Conservation (phyloP, 2,113 vertebrate genomes). For the Elachura formosa region DNA sequence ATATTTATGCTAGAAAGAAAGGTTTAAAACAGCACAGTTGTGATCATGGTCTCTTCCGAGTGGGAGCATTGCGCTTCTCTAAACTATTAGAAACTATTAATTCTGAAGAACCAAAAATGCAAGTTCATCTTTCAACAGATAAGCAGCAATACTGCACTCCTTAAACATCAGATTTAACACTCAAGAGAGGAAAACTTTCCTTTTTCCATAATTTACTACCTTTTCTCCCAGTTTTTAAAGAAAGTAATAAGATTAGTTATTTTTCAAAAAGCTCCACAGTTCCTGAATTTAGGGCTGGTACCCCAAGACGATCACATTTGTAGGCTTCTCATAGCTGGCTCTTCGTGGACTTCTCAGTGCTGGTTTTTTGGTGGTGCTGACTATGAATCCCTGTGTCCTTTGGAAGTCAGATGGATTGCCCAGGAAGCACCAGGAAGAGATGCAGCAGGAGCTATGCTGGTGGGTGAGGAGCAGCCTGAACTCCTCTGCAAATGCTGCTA, state of each 20-base stretch:
- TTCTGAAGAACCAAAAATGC: not conserved
- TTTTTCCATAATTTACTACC: not conserved
- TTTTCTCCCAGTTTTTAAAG: not conserved
- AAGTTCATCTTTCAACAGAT: not conserved
- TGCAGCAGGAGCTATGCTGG: not conserved
- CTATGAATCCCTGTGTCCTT: not conserved
- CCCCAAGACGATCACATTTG: not conserved
- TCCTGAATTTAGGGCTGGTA: not conserved
- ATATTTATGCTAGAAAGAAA: not conserved
- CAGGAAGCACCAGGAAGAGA: not conserved
- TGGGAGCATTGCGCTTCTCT: not conserved
- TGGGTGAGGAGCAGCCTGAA: not conserved
- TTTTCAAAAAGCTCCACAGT: not conserved
- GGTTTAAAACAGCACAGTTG: not conserved
- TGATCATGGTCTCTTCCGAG: not conserved
- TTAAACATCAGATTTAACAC: not conserved
- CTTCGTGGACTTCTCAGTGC: too few relatives aligned
- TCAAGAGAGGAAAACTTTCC: not conserved
- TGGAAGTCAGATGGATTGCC: not conserved
- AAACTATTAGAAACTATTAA: not conserved
- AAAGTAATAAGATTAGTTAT: not conserved
- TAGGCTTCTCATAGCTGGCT: fast-evolving
- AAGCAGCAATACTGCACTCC: not conserved
- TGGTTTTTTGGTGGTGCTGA: not conserved
- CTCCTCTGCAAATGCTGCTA: not conserved